Evolutionary conservation across 2,888 invertebrate species (phyloP).

Genomic region (Lacanobia wlatinum): DNA sequence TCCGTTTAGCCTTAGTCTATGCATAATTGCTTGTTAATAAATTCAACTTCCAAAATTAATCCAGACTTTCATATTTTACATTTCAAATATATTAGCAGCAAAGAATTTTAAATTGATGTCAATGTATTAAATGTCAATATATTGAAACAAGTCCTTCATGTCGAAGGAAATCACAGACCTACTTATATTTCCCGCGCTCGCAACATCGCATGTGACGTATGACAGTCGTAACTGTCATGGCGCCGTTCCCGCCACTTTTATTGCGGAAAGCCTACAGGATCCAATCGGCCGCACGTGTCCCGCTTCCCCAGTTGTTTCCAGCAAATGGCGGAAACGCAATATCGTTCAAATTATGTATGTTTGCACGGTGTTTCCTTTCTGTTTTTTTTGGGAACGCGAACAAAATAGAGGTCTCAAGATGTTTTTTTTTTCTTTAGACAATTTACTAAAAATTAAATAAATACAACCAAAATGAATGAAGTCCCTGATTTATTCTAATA

Average conservation of each 20-base stretch:
- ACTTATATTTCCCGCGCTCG: constrained; percentile 9
- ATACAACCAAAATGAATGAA: background rate
- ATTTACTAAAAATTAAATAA: background rate
- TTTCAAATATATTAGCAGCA: no score
- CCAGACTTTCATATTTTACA: no score
- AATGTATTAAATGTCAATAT: constrained; percentile 7
- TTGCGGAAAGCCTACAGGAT: constrained; percentile 48
- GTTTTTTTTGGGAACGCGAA: constrained; percentile 13
- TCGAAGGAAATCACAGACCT: constrained; percentile 27
- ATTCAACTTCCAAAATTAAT: no score
- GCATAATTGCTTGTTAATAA: no score
- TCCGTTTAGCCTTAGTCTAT: no score
- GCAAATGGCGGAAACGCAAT: constrained; percentile 50
- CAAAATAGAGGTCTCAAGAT: constrained; percentile 1
- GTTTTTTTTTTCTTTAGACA: background rate
- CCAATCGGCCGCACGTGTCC: constrained; percentile 49
- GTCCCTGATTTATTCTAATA: background rate
- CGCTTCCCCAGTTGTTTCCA: constrained; percentile 35
- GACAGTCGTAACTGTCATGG: constrained; percentile 45
- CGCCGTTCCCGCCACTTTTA: constrained; percentile 49
- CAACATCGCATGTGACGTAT: constrained; percentile 18
- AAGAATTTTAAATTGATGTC: constrained; percentile 1
- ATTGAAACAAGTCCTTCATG: constrained; percentile 1
- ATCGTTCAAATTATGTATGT: constrained; percentile 59
- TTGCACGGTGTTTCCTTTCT: constrained; percentile 37